Base-by-base conservation (phyloP, 2,797 vertebrate genomes). In the Taeniopygia guttata region DNA sequence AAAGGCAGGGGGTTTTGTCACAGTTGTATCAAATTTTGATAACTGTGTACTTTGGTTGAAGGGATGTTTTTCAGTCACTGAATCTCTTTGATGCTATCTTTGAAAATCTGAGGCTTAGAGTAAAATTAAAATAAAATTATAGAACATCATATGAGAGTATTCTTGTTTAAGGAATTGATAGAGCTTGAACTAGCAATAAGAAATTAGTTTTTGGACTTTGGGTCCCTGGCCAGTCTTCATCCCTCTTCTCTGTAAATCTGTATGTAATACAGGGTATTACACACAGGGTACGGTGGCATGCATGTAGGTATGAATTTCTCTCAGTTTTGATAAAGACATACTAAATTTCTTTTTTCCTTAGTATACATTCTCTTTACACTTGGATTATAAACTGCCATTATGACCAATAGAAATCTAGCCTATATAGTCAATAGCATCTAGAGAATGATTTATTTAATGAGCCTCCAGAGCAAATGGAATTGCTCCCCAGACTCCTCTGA, bases 391-490 rank as follows among this genome's bases (percentile, higher is more conserved):
- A 17, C 7, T 92, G 58, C 43, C 20, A 3, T 92, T 84, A 26
- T 48, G 54, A 62, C 67, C 69, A 81, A 34, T 68, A 72, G 70
- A 78, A 30, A 68, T 93, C 66, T 78, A 86, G 51, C 63, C 73
- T 68, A 58, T 81, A 36, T 38, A 36, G 62, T 81, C 90, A 93
- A 48, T 86, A 86, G 51, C 62, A 74, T 89, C 77, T 73, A 30
- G 54, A 78, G 77, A 88, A 69, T 84, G 58, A 81, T 94, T 86
- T 86, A 54, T 90, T 92, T 90, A 81, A 78, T 69, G 67, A 88
- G 42, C 40, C 63, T 81, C 43, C 43, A 75, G 51, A 55, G 58
- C 62, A 84, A 93, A 66, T 60, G 60, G 62, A 95, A 92, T 87
- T 73, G 58, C 43, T 89, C 77, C 88, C 70, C 27, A 74, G 77